Base-by-base conservation (phyloP, 2,888 invertebrate species). In the Sphecodes monilicornis region DNA sequence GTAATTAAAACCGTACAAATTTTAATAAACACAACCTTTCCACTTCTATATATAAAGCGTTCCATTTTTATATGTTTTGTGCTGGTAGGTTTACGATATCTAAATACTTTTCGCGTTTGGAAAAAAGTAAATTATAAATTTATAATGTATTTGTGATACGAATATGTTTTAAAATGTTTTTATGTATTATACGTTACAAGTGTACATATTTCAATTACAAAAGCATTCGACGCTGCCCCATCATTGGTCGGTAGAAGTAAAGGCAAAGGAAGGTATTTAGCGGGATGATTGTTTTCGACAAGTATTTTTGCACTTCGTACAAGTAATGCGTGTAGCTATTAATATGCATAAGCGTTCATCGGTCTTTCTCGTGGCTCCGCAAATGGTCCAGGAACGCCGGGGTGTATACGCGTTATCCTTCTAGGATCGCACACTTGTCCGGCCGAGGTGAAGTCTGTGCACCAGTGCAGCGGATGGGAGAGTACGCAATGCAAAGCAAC, bases 401-500 rank as follows among this genome's bases (percentile, higher is more conserved):
- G 78, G 78, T 72, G 82, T 76, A 74, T 72, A 74, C 82, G 86
- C 82, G 90, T 90, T 90, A 90, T 86, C 85, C 87, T 88, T 89
- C 84, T 82, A 90, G 88, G 79, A 86, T 90, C 86, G 86, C 86
- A 86, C 88, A 87, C 90, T 90, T 88, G 88, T 90, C 82, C 87
- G 79, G 69, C n/a, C 76, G 81, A 78, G 81, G 78, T 57, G 85
- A 83, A 71, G 80, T 29, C 81, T 72, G 78, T 76, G 86, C 77
- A 74, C 46, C 50, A 29, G 57, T 36, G 50, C 81, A 29, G 68
- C 46, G 76, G 57, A 74, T 46, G 77, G 75, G 68, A 80, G 85
- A 76, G 86, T 88, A 83, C 88, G 89, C 90, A 82, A 90, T 89
- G 90, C 90, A 88, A 90, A 86, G 88, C 89, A 90, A 90, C 89